A percentile compares a stretch with the other conserved stretches of the same genome.
Conservation (phyloP, 2,888 invertebrate species). For the Pandemis heparana region DNA sequence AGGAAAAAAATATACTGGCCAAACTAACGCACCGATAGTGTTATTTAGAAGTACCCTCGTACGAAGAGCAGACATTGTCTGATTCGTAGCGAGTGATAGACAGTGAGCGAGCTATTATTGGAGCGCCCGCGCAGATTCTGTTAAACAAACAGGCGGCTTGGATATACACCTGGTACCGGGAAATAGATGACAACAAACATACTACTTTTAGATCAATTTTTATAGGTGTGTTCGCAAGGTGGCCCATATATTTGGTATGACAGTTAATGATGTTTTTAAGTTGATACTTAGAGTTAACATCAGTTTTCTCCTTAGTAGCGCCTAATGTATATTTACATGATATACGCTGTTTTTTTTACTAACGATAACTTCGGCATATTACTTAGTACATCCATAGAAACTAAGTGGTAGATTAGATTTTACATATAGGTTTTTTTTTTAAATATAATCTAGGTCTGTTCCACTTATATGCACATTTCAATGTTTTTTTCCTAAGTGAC, state of each 20-base stretch:
- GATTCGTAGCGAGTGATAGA: constrained; percentile 75
- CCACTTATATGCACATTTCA: too few relatives aligned
- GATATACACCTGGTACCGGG: constrained; percentile 66
- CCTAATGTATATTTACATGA: not conserved
- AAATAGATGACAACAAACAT: constrained; percentile 37
- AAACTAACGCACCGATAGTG: not conserved
- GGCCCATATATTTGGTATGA: not conserved
- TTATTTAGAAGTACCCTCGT: constrained; percentile 60
- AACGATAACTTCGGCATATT: too few relatives aligned
- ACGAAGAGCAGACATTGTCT: constrained; percentile 69
- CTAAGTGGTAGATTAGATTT: too few relatives aligned
- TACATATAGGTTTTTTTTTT: too few relatives aligned
- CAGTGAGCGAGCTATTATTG: constrained; percentile 77
- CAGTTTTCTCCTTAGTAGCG: not conserved
- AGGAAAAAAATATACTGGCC: not conserved
- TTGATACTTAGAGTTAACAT: not conserved
- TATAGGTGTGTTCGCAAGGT: not conserved
- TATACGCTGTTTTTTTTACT: not conserved
- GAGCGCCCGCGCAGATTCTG: constrained; percentile 80
- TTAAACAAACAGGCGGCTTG: constrained; percentile 76
- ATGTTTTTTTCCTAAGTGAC: too few relatives aligned
- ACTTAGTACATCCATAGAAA: too few relatives aligned
- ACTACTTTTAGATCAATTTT: constrained; percentile 7
- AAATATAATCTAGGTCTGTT: too few relatives aligned
- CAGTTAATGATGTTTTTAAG: not conserved